phyloP scores from a whole-genome alignment of 2,113 vertebrate genomes.

The Myotis brandtii region DNA sequence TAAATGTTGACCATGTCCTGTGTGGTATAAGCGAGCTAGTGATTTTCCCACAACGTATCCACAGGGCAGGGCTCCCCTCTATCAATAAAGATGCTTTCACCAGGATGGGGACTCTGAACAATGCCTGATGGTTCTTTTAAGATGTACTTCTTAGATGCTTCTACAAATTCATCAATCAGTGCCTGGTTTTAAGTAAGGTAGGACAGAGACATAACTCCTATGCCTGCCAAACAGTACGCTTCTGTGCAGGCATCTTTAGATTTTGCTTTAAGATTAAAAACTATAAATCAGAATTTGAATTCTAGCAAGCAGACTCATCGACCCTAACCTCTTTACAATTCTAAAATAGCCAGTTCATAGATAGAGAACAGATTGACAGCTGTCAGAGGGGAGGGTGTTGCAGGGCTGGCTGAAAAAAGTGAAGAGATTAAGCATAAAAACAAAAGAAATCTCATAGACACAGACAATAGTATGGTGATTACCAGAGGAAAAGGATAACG shows the following conservation, averaged over 20 bases:
- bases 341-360: background rate
- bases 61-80: background rate
- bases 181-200: background rate
- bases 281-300: slow-evolving; percentile 19
- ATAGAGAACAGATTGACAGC: background rate
- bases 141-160: background rate
- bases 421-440: background rate
- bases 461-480: background rate
- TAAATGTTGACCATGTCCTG: background rate
- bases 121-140: background rate
- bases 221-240: background rate
- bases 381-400: background rate
- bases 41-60: background rate
- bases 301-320: background rate
- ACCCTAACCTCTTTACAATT: background rate
- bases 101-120: background rate
- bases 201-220: too few relatives aligned
- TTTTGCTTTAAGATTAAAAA: slow-evolving; percentile 47
- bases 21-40: background rate
- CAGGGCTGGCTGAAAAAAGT: background rate
- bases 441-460: background rate
- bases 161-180: background rate
- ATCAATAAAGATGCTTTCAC: background rate
- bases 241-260: background rate
- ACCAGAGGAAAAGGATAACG: background rate